These are phyloP conservation scores for Engraulis encrasicolus DNA, from an alignment of 2,113 vertebrate species.

Conservation along the genomic window DNA sequence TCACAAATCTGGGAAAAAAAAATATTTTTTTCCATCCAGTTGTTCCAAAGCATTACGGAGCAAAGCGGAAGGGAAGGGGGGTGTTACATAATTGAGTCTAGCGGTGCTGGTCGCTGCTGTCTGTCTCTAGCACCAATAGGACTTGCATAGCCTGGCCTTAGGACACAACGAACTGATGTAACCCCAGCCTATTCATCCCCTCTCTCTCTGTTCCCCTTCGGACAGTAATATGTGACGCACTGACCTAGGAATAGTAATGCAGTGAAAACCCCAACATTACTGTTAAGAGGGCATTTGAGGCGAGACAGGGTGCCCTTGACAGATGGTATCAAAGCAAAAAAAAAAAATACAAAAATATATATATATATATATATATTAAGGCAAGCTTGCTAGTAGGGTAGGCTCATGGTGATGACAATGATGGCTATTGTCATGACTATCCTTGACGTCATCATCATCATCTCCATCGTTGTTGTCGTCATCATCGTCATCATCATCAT, in stretches of 20 bases:
- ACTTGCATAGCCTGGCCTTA: background rate
- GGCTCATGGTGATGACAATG: too few species aligned
- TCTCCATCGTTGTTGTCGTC: too few species aligned
- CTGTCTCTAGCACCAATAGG: background rate
- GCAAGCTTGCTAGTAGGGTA: background rate
- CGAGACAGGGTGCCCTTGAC: background rate
- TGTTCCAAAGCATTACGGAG: background rate
- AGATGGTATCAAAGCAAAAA: background rate
- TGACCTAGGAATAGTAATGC: slow-evolving; percentile 9
- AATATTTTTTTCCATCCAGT: background rate
- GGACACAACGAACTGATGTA: background rate
- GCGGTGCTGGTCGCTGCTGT: background rate
- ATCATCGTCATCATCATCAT: too few species aligned
- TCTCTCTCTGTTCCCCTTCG: background rate
- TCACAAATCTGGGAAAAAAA: too few species aligned
- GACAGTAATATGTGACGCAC: background rate
- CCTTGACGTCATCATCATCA: background rate
- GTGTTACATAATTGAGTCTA: background rate
- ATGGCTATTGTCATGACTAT: too few species aligned
- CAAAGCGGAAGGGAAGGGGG: too few species aligned
- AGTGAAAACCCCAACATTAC: slow-evolving; percentile 11
- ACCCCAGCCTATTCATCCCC: too few species aligned
- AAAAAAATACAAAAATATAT: too few species aligned
- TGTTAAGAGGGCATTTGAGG: background rate
- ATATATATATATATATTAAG: too few species aligned